Percentiles rank a stretch among this genome's conserved stretches.
Conservation (phyloP, 2,888 invertebrate genomes). For the Apamea anceps region DNA sequence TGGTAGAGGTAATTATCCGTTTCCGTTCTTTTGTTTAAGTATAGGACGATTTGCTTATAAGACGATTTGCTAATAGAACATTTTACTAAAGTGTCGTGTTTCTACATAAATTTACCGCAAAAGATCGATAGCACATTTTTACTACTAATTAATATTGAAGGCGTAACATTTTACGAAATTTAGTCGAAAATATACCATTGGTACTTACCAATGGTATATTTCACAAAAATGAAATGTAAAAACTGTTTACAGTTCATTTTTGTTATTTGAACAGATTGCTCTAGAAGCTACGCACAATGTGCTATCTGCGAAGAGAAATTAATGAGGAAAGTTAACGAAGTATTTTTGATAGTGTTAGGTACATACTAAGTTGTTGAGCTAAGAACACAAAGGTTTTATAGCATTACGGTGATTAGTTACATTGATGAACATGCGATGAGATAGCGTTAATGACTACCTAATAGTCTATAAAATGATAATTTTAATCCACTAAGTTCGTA, state of each 20-base stretch:
- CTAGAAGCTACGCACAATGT: too few relatives aligned
- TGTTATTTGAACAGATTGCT: not conserved
- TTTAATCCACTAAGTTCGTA: too few relatives aligned
- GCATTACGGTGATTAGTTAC: not conserved
- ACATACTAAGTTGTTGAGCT: not conserved
- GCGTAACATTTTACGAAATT: not conserved
- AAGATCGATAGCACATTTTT: not conserved
- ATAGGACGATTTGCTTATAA: too few relatives aligned
- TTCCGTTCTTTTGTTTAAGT: too few relatives aligned
- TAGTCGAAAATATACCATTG: not conserved
- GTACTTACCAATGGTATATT: not conserved
- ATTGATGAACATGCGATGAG: not conserved
- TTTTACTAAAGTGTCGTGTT: not conserved
- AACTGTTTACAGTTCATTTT: not conserved
- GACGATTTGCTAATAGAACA: too few relatives aligned
- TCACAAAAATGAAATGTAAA: too few relatives aligned
- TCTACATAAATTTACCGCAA: not conserved
- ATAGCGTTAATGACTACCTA: slow-evolving; percentile 2
- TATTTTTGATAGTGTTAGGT: not conserved
- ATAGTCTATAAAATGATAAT: too few relatives aligned
- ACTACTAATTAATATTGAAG: not conserved
- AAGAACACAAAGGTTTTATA: slow-evolving; percentile 4
- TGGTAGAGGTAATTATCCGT: too few relatives aligned
- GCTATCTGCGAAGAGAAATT: not conserved
- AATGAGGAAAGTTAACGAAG: not conserved